Percentiles rank a stretch among this genome's conserved stretches.
Evolutionary conservation across 2,888 invertebrate species (phyloP).

Genomic region (Tortricodes alternella): DNA sequence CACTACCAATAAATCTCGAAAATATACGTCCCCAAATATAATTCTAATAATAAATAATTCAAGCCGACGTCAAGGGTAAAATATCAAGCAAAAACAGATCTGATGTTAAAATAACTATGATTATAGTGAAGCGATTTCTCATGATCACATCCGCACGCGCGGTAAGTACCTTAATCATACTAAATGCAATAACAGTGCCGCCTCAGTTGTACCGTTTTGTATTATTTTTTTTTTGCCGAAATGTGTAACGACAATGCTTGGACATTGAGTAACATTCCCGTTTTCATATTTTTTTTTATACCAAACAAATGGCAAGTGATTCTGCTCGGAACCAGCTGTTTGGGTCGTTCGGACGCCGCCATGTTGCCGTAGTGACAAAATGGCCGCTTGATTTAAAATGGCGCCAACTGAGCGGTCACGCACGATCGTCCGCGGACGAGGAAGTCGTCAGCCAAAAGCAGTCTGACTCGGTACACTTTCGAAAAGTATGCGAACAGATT

Average conservation of each 20-base stretch:
- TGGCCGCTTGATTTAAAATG: conserved; percentile 56
- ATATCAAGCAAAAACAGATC: conserved; percentile 72
- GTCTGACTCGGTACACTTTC: conserved; percentile 43
- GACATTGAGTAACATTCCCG: conserved; percentile 70
- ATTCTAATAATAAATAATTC: conserved; percentile 72
- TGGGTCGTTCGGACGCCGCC: conserved; percentile 73
- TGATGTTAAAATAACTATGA: conserved; percentile 65
- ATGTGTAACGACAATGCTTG: conserved; percentile 65
- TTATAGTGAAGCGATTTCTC: conserved; percentile 67
- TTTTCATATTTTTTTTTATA: conserved; percentile 47
- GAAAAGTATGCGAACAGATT: conserved; percentile 62
- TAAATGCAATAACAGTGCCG: conserved; percentile 60
- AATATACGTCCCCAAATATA: conserved; percentile 48
- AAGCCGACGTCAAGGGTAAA: conserved; percentile 62
- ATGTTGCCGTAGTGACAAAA: conserved; percentile 48
- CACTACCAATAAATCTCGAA: conserved; percentile 63
- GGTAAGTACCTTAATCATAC: conserved; percentile 59
- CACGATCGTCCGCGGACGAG: conserved; percentile 46
- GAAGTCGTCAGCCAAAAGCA: conserved; percentile 54
- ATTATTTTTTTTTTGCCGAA: conserved; percentile 61
- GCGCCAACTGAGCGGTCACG: conserved; percentile 53
- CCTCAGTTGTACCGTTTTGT: conserved; percentile 48
- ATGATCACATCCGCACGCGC: conserved; percentile 71
- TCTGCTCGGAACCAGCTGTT: conserved; percentile 65
- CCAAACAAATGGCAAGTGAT: conserved; percentile 65